phyloP scores from a whole-genome alignment of 2,113 vertebrate genomes.

The Menura novaehollandiae region DNA sequence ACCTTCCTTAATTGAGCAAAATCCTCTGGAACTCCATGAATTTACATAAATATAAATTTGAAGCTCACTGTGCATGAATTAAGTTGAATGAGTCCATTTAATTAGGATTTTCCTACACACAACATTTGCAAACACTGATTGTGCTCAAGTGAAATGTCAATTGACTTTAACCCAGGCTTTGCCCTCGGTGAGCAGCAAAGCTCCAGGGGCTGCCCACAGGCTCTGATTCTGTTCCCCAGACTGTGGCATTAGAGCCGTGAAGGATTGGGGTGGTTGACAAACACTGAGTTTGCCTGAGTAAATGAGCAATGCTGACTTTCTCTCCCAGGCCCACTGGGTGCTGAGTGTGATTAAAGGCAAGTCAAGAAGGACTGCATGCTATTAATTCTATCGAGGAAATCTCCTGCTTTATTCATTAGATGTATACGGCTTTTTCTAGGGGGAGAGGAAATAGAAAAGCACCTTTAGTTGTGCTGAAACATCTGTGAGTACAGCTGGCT shows the following conservation, averaged over 20 bases:
- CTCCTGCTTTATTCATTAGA: conserved; percentile 40
- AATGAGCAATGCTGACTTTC: neutral
- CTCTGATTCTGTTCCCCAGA: neutral
- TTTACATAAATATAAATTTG: neutral
- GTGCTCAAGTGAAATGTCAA: neutral
- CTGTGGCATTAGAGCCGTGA: fast-evolving
- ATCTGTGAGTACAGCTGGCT: conserved; percentile 49
- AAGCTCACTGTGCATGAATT: neutral
- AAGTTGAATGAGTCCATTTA: neutral
- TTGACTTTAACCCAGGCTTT: neutral
- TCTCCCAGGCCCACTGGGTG: neutral
- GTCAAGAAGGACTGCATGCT: neutral
- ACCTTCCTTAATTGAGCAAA: neutral
- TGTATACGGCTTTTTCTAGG: neutral
- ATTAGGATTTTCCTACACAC: neutral
- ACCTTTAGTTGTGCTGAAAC: conserved; percentile 32
- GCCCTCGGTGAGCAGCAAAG: neutral
- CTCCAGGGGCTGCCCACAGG: neutral
- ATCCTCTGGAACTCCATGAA: neutral
- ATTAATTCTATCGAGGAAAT: conserved; percentile 40
- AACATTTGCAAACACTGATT: neutral
- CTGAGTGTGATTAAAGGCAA: conserved; percentile 44
- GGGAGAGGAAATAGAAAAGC: conserved; percentile 7
- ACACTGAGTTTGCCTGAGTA: neutral
- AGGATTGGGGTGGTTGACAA: neutral